phyloP scores from a whole-genome alignment of 2,113 vertebrate species.

The Xenopus laevis region DNA sequence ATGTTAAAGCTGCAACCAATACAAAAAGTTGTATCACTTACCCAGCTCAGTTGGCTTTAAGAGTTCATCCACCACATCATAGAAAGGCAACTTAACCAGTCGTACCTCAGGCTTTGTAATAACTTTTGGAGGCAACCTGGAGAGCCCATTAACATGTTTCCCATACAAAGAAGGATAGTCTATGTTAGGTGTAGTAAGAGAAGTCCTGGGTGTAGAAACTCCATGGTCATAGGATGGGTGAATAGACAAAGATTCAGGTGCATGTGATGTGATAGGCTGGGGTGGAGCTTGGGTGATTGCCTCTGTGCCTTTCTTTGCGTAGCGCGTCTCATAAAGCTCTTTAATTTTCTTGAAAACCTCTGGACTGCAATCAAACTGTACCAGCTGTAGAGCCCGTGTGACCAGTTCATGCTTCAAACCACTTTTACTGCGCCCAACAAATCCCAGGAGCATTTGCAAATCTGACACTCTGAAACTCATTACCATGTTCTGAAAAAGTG shows the following conservation, averaged over 20 bases:
- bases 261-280: conserved; percentile 49
- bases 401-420: conserved; percentile 97
- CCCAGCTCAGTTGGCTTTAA: conserved; percentile 89
- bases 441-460: conserved; percentile 95
- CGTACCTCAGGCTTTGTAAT: conserved; percentile 74
- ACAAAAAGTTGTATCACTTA: conserved; percentile 55
- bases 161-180: conserved; percentile 76
- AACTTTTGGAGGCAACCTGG: conserved; percentile 73
- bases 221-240: conserved; percentile 68
- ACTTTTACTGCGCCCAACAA: conserved; percentile 96
- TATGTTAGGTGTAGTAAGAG: conserved; percentile 57
- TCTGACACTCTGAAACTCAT: conserved; percentile 99
- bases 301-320: conserved; percentile 75
- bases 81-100: conserved; percentile 91
- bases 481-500: conserved; percentile 86
- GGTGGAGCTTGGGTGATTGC: conserved; percentile 51
- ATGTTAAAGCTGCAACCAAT: fast-evolving
- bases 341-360: conserved; percentile 96
- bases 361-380: conserved; percentile 94
- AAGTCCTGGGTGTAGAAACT: conserved; percentile 56
- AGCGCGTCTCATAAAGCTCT: conserved; percentile 93
- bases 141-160: conserved; percentile 94
- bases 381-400: conserved; percentile 86
- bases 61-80: conserved; percentile 89
- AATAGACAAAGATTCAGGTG: conserved; percentile 71